Base-by-base conservation (phyloP, 2,797 vertebrate species). In the Acridotheres tristis region DNA sequence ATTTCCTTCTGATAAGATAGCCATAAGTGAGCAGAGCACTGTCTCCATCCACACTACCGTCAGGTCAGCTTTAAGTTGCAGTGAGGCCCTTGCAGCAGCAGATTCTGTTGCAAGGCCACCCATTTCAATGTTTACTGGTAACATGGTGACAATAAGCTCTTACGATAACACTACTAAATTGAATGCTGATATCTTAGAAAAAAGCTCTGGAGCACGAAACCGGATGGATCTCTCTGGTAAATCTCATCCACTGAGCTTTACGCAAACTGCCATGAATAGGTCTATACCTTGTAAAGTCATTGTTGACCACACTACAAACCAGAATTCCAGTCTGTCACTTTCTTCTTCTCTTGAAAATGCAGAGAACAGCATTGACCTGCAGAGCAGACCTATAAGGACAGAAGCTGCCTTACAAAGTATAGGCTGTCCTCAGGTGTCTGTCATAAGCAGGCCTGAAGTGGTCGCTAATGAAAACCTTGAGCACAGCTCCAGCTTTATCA, bases 221-320 rank as follows among this genome's bases (percentile, higher is more conserved):
- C 97, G 96, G 93, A 91, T 97, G 84, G 98, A 98, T 82, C 54
- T 86, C 74, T 87, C 97, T 32, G 94, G 96, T 57, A 98, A 98
- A 97, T 88, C 97, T 92, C 97, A 96, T 83, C 92, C 96, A 2
- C 85, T 96, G 75, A 90, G 67, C 90, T 98, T 98, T 80, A 72
- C 97, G 5, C 98, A 98, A 88, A 95, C 97, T 79, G 91, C 97
- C 85, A 55, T 97, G 91, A 98, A 98, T 83, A 97, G 98, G 94
- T 98, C 98, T 6, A 98, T 98, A 78, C 98, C 98, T 12, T 98
- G 98, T 82, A 98, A 98, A 95, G 98, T 98, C 90, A 98, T 98
- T 69, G 98, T 98, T 40, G 98, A 98, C 91, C 98, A 98, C 96
- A 98, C 98, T 81, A 97, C 98, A 8, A 98, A 98, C n/a, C 96